A percentile compares a stretch with the other conserved stretches of the same genome.
These are phyloP conservation scores for Ibycter americanus DNA, from an alignment of 2,797 vertebrate species.

Conservation along the genomic window DNA sequence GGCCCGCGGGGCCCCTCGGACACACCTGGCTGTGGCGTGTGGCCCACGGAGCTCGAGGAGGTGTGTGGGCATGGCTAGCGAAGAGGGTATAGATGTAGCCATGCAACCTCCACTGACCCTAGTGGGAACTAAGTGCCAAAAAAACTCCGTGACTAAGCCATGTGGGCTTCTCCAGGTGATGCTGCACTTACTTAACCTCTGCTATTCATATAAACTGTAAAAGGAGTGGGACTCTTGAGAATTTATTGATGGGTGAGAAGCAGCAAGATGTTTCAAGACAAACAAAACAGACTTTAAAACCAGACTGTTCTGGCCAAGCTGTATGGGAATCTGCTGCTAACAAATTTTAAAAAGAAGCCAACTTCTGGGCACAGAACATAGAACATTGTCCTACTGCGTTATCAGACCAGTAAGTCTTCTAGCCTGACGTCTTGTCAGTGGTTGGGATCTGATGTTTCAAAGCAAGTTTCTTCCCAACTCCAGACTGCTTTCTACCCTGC, in stretches of 20 bases:
- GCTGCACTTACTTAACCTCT: neutral
- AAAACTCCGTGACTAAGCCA: neutral
- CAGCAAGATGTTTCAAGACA: neutral
- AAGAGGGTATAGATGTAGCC: neutral
- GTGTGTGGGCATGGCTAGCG: neutral
- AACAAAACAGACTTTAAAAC: neutral
- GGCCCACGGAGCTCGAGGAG: fast-evolving
- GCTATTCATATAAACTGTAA: neutral
- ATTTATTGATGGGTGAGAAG: neutral
- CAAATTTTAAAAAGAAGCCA: neutral
- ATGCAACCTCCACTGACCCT: neutral
- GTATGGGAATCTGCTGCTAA: neutral
- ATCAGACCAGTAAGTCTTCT: neutral
- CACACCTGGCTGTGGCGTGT: neutral
- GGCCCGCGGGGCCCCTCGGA: neutral
- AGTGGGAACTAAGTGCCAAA: neutral
- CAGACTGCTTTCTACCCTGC: neutral
- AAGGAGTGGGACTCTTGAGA: neutral
- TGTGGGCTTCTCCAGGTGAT: neutral
- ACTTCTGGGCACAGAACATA: neutral
- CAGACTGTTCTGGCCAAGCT: neutral
- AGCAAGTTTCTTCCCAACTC: neutral
- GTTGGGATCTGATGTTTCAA: neutral
- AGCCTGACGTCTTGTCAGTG: neutral
- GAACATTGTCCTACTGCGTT: neutral